Evolutionary conservation across 23 tunicate genomes (phyloP), one percentile per base, ranked within the genome.

Genomic region (Styela clava): DNA sequence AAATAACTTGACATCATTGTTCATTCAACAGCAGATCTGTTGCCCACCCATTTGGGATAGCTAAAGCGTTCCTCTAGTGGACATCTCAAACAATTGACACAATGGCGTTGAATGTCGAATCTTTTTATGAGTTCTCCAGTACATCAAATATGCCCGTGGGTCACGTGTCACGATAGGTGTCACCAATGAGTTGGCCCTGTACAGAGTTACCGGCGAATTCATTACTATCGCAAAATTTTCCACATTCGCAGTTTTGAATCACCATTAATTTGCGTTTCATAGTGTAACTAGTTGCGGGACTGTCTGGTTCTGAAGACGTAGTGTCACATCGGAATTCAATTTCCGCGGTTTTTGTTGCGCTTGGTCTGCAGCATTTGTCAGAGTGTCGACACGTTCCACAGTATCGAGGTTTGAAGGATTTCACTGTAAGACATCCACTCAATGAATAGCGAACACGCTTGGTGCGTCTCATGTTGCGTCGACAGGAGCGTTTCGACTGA

Each of bases 341-440:
- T 24, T 83, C 64, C 0, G 81, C 74, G 16, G 98, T 93, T 31
- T 85, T 85, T 33, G 86, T 70, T 18, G 33, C 24, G 63, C 76
- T 84, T 1, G 98, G 98, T 23, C 62, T 36, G 84, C 98, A 93
- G 68, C 98, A 93, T n/a, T 74, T 86, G 22, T 71, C 83, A 0
- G 87, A 33, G 24, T 52, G 61, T 16, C 81, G 81, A 61, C 98
- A 93, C 27, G 78, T 22, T 9, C 98, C 90, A 68, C 98, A 93
- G 69, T 93, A 88, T 68, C 82, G 82, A 19, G 93, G 98, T 34
- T 86, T 74, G 93, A 81, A 93, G 63, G 77, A 69, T 79, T 69
- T 73, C 19, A 67, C 65, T 73, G 89, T 87, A 74, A 82, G 37
- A 82, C 98, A 93, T 21, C 98, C 98, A 74, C 89, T 93, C 16